These are phyloP conservation scores for Microplitis manilae DNA, from an alignment of 2,888 invertebrate genomes.

Conservation along the genomic window DNA sequence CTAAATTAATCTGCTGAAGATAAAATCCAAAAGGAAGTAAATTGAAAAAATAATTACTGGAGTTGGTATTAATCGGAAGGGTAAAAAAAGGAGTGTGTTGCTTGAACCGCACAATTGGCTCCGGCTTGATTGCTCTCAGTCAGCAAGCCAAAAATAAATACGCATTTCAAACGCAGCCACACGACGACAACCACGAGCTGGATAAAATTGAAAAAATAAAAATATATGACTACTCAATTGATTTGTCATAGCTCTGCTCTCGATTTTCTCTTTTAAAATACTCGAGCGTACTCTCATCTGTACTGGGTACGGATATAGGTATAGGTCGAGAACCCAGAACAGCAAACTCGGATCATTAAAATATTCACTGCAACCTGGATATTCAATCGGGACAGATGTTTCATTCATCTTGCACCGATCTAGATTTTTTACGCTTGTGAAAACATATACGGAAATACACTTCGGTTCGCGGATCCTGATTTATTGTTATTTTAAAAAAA, in stretches of 20 bases:
- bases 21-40: not conserved
- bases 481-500: not conserved
- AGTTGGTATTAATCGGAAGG: conserved; percentile 30
- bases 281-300: not conserved
- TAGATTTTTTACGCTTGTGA: conserved; percentile 32
- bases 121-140: conserved; percentile 49
- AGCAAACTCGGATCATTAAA: conserved; percentile 57
- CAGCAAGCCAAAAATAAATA: conserved; percentile 53
- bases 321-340: not conserved
- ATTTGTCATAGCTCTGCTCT: conserved; percentile 56
- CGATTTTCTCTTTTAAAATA: conserved; percentile 44
- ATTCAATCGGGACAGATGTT: conserved; percentile 56
- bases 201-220: conserved; percentile 29
- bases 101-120: conserved; percentile 47
- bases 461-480: conserved; percentile 36
- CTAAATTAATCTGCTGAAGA: not conserved
- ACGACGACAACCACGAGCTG: conserved; percentile 3
- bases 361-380: conserved; percentile 58
- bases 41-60: not conserved
- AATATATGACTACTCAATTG: conserved; percentile 36
- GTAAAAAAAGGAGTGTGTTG: conserved; percentile 50
- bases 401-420: conserved; percentile 40
- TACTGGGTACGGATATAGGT: not conserved
- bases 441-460: conserved; percentile 31
- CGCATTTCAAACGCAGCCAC: conserved; percentile 50